Conservation (phyloP, 1,140 invertebrate genomes). For the Ladona fulva region DNA sequence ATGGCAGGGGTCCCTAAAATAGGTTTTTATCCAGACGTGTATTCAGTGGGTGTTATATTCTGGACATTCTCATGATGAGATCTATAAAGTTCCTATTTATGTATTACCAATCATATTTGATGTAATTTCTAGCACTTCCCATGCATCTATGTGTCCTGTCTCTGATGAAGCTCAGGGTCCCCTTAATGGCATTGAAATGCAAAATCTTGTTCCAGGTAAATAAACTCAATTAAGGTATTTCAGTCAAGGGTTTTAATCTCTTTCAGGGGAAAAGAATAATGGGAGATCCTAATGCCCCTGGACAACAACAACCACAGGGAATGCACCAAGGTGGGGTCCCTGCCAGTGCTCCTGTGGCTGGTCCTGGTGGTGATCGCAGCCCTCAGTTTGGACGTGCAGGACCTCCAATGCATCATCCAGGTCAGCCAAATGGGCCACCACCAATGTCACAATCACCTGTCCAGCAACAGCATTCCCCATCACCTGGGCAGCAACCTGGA, state of each 20-base stretch:
- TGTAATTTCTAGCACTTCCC: too few relatives aligned
- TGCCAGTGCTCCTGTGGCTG: not conserved
- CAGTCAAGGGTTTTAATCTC: not conserved
- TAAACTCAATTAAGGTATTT: too few relatives aligned
- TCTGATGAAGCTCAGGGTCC: too few relatives aligned
- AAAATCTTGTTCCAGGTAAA: too few relatives aligned
- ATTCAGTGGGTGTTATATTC: too few relatives aligned
- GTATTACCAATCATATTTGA: too few relatives aligned
- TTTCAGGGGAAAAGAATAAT: not conserved
- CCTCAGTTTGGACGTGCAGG: not conserved
- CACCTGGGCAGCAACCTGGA: conserved; percentile 21
- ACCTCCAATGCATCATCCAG: conserved; percentile 14
- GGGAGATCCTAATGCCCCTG: not conserved
- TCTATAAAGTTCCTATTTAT: too few relatives aligned
- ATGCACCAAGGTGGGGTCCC: not conserved
- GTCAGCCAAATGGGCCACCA: conserved; percentile 16
- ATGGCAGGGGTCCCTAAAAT: too few relatives aligned
- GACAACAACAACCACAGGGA: not conserved
- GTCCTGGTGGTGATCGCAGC: not conserved
- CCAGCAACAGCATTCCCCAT: conserved; percentile 25
- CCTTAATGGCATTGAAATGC: too few relatives aligned
- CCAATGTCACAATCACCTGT: conserved; percentile 17
- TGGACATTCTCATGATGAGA: too few relatives aligned
- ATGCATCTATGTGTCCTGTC: too few relatives aligned
- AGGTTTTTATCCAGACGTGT: too few relatives aligned